Conservation (phyloP, 2,113 vertebrate species). For the Chaenogobius annularis region DNA sequence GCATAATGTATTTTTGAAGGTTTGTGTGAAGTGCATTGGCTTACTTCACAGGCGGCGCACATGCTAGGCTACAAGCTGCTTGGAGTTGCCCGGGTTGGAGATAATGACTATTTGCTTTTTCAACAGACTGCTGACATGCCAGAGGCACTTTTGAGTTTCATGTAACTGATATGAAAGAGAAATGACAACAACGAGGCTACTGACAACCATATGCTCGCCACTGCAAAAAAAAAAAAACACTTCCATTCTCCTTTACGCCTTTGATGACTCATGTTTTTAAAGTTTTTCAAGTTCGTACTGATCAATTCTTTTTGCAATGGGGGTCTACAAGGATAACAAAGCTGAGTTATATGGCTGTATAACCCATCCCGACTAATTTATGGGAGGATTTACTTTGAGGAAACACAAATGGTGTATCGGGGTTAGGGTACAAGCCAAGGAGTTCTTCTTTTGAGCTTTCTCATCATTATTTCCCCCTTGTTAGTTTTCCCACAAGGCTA, state of each 20-base stretch:
- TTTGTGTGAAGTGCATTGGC: constrained; percentile 46
- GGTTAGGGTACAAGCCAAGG: constrained; percentile 51
- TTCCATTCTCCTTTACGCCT: constrained; percentile 25
- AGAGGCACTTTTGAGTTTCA: constrained; percentile 50
- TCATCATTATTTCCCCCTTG: constrained; percentile 74
- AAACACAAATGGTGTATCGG: constrained; percentile 54
- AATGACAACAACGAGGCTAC: constrained; percentile 15
- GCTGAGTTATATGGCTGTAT: constrained; percentile 9
- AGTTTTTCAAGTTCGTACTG: neutral
- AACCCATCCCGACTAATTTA: constrained; percentile 55
- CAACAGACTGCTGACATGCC: constrained; percentile 62
- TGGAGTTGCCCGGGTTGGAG: constrained; percentile 44
- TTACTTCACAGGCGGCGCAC: constrained; percentile 47
- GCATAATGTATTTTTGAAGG: constrained; percentile 38
- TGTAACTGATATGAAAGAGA: constrained; percentile 30
- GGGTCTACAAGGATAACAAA: constrained; percentile 31
- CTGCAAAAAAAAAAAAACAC: neutral
- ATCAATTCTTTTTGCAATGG: constrained; percentile 3
- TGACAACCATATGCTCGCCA: constrained; percentile 20
- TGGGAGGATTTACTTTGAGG: constrained; percentile 62
- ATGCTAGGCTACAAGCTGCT: constrained; percentile 65
- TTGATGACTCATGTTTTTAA: constrained; percentile 28
- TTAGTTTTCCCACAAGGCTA: constrained; percentile 62
- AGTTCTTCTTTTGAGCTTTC: constrained; percentile 44
- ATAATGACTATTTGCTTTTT: constrained; percentile 65